Evolutionary conservation across 2,888 invertebrate species (phyloP), one percentile per base, ranked within the genome.

Genomic region (Lochmaea crataegi): DNA sequence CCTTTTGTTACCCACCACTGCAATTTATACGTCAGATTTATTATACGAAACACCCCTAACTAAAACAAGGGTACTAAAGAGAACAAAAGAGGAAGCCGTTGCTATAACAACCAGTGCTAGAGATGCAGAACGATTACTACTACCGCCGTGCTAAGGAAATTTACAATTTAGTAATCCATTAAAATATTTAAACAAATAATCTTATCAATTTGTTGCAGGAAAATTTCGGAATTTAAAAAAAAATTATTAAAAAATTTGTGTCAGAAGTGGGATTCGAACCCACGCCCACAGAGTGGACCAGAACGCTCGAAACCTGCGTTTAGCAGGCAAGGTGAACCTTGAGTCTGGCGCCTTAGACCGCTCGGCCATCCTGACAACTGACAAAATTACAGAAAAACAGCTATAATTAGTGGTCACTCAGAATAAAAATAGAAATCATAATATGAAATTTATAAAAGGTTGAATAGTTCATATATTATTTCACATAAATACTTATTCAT

Each of bases 281-380:
- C 86, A 86, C 86, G 87, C 86, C 86, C 86, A 84, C 87, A 86
- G 82, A 86, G 87, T 85, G 86, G 86, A 86, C 86, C 85, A 86
- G 85, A 86, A 86, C 80, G 84, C 86, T 84, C 86, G 71, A 70
- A 78, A 63, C 71, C 68, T 32, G 63, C 22, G 10, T 16, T 14
- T 32, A 1, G 18, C 71, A 56, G 82, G 82, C 82, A 84, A 83
- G 84, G 80, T 63, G 68, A 16, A 79, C 83, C 84, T 84, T 84
- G 84, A 84, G 84, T 84, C 84, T 84, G 84, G 90, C 94, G 94
- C 94, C 94, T 94, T 94, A 93, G 94, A 94, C 94, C 94, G 92
- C 94, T 94, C 93, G 93, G 93, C 93, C 93, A 93, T 93, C 92
- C 92, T 93, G 93, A 93, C 93, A 80, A 26, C 32, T 32, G 1